Conservation (phyloP, 1,140 invertebrate genomes). For the Microplitis demolitor region DNA sequence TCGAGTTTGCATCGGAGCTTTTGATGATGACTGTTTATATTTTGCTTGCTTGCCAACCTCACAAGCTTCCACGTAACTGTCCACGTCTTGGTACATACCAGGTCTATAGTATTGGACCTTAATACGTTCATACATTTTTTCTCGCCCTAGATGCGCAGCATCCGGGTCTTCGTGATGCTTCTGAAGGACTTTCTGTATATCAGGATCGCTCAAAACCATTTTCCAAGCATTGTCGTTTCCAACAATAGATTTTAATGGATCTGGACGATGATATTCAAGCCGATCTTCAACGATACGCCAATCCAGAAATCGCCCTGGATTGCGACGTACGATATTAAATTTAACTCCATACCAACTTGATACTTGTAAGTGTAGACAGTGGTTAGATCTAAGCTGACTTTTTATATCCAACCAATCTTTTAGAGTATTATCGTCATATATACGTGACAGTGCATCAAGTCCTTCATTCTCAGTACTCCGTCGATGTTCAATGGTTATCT, state of each 20-base stretch:
- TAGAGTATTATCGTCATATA: background rate
- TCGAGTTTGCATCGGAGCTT: too few relatives aligned
- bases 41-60: constrained; percentile 24
- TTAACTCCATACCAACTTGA: too few relatives aligned
- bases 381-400: too few relatives aligned
- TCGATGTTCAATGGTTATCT: constrained; percentile 34
- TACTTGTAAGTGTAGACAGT: too few relatives aligned
- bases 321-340: too few relatives aligned
- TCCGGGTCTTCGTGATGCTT: constrained; percentile 26
- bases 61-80: constrained; percentile 24
- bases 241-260: too few relatives aligned
- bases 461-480: constrained; percentile 37
- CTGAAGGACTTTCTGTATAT: constrained; percentile 13
- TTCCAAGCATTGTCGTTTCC: constrained; percentile 36
- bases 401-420: too few relatives aligned
- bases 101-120: constrained; percentile 39
- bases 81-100: constrained; percentile 34
- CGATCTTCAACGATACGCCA: too few relatives aligned
- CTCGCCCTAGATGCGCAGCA: constrained; percentile 40
- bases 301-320: too few relatives aligned
- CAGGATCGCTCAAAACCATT: constrained; percentile 24
- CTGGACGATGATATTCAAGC: too few relatives aligned
- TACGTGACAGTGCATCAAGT: constrained; percentile 37
- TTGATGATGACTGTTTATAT: too few relatives aligned
- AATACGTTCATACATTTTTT: constrained; percentile 34